Evolutionary conservation across 1,140 invertebrate genomes (phyloP).

Genomic region (Coelopa frigida): DNA sequence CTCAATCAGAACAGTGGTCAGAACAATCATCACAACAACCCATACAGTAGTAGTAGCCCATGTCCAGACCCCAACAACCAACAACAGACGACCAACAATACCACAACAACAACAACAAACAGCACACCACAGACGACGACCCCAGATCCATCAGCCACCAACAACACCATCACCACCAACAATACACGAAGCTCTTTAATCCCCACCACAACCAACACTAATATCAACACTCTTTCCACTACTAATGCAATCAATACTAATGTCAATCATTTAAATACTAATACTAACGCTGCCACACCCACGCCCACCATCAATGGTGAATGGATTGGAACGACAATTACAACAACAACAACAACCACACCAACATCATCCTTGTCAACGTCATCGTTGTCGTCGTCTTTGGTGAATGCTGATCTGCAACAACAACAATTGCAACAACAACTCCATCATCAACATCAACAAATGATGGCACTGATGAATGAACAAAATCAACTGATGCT

Average conservation of each 20-base stretch:
- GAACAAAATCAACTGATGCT: constrained; percentile 41
- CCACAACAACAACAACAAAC: constrained; percentile 3
- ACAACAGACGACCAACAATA: constrained; percentile 3
- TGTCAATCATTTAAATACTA: constrained; percentile 9
- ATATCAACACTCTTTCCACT: constrained; percentile 5
- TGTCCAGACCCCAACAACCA: neutral
- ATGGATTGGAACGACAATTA: constrained; percentile 1
- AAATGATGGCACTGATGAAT: constrained; percentile 37
- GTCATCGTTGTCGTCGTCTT: too few relatives aligned
- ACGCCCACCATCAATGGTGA: neutral
- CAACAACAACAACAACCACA: neutral
- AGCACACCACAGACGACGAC: neutral
- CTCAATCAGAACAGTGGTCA: constrained; percentile 16
- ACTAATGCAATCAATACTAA: constrained; percentile 8
- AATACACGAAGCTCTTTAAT: neutral
- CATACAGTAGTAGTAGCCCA: neutral
- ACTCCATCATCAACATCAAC: constrained; percentile 23
- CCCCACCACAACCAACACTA: constrained; percentile 8
- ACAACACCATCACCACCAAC: constrained; percentile 1
- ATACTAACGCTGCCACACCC: neutral
- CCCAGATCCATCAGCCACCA: too few relatives aligned
- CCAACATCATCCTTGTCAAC: too few relatives aligned
- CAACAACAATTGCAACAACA: neutral
- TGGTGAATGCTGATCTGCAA: neutral
- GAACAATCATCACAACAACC: constrained; percentile 21